Conservation (phyloP, 2,113 vertebrate species). For the Halichoeres trimaculatus region DNA sequence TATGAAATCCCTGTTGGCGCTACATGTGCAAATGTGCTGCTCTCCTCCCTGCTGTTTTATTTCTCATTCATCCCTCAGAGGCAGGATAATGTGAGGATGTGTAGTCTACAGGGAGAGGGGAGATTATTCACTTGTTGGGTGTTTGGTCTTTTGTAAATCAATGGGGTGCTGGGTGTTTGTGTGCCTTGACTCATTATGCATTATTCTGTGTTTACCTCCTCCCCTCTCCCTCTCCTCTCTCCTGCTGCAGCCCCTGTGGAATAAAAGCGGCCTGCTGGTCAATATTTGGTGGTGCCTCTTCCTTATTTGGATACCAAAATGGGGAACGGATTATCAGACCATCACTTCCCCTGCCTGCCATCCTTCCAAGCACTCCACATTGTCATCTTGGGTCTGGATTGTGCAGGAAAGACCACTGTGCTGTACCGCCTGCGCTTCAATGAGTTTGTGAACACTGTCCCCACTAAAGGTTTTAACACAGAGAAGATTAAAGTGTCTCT, state of each 20-base stretch:
- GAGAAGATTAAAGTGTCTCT: conserved; percentile 93
- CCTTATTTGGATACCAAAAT: conserved; percentile 77
- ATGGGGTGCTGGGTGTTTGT: conserved; percentile 40
- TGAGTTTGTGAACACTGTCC: conserved; percentile 96
- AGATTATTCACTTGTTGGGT: conserved; percentile 29
- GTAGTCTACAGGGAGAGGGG: conserved; percentile 20
- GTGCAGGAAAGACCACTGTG: conserved; percentile 93
- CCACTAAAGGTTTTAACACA: conserved; percentile 95
- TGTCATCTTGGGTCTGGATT: conserved; percentile 93
- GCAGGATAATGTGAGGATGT: conserved; percentile 37
- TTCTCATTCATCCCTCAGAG: conserved; percentile 54
- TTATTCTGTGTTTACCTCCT: conserved; percentile 31
- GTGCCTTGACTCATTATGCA: conserved; percentile 57
- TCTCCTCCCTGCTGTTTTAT: conserved; percentile 57
- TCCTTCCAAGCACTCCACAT: conserved; percentile 93
- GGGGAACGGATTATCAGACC: conserved; percentile 95
- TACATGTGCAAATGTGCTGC: conserved; percentile 72
- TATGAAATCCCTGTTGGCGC: conserved; percentile 57
- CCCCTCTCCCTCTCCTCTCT: conserved; percentile 52
- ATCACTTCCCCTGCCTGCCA: conserved; percentile 87
- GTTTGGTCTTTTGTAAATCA: conserved; percentile 46
- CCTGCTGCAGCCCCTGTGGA: conserved; percentile 43
- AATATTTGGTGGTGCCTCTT: conserved; percentile 50
- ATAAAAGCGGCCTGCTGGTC: conserved; percentile 38
- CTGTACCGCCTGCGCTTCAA: conserved; percentile 94